These are phyloP conservation scores for Pachycephus smyrnensis DNA, from an alignment of 2,888 invertebrate genomes.

Conservation along the genomic window DNA sequence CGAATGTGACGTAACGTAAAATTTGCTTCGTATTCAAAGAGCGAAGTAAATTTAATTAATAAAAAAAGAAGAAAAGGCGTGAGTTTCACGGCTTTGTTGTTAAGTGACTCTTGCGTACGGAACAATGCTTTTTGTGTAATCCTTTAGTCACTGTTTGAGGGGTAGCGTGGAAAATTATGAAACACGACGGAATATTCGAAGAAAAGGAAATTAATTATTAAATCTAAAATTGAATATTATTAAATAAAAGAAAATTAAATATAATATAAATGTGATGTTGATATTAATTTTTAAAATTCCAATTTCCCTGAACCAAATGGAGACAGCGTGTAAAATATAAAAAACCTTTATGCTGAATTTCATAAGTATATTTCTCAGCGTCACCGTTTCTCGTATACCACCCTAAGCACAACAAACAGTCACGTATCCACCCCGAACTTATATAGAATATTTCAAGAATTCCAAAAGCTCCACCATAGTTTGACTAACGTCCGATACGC, in stretches of 20 bases:
- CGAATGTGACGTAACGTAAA: slow-evolving; percentile 17
- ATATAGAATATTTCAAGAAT: neutral
- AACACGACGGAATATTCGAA: neutral
- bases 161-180: neutral
- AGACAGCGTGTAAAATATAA: neutral
- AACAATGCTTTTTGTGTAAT: neutral
- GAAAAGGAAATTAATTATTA: neutral
- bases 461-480: neutral
- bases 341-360: neutral
- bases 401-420: neutral
- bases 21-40: slow-evolving; percentile 10
- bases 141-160: neutral
- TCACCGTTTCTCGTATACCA: neutral
- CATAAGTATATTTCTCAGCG: neutral
- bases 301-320: neutral
- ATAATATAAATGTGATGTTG: too few relatives aligned
- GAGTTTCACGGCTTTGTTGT: neutral
- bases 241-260: too few relatives aligned
- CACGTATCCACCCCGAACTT: neutral
- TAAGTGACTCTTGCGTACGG: neutral
- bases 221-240: too few relatives aligned
- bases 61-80: neutral
- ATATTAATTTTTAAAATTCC: too few relatives aligned
- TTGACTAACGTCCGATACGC: neutral
- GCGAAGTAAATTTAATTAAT: slow-evolving; percentile 11